A percentile compares a stretch with the other conserved stretches of the same genome.
Conservation (phyloP, 2,888 invertebrate genomes). For the Buathra laborator region DNA sequence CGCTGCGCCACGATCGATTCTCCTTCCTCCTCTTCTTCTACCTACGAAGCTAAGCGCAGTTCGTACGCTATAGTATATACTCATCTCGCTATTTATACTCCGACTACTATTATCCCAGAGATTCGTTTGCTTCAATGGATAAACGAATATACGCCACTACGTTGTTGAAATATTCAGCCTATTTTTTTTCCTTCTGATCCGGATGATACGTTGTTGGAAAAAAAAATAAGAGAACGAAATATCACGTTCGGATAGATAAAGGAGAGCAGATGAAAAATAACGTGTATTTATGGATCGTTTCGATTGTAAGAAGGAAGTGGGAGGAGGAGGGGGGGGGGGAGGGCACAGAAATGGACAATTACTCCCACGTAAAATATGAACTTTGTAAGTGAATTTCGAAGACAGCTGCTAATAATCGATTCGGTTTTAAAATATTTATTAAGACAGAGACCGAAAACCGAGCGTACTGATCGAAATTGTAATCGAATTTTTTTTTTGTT, state of each 20-base stretch:
- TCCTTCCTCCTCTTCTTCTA: constrained; percentile 13
- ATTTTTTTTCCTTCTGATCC: background rate
- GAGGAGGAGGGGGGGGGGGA: background rate
- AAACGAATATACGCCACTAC: background rate
- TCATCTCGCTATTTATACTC: background rate
- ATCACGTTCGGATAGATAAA: background rate
- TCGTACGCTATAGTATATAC: background rate
- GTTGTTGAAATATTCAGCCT: background rate
- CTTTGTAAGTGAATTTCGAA: background rate
- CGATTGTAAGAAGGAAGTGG: background rate
- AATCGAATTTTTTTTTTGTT: constrained; percentile 23
- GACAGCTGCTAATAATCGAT: constrained; percentile 40
- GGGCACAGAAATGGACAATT: background rate
- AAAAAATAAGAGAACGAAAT: constrained; percentile 23
- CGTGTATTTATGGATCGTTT: background rate
- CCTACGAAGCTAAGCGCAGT: background rate
- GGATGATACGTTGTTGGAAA: constrained; percentile 11
- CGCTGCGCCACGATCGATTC: constrained; percentile 52
- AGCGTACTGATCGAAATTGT: constrained; percentile 19
- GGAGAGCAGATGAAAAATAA: background rate
- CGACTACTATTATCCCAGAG: background rate
- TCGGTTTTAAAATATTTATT: constrained; percentile 1
- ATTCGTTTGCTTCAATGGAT: background rate
- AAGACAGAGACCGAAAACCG: background rate
- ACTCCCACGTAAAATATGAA: background rate